Base-by-base conservation (phyloP, 2,888 invertebrate genomes). In the Clunio marinus region DNA sequence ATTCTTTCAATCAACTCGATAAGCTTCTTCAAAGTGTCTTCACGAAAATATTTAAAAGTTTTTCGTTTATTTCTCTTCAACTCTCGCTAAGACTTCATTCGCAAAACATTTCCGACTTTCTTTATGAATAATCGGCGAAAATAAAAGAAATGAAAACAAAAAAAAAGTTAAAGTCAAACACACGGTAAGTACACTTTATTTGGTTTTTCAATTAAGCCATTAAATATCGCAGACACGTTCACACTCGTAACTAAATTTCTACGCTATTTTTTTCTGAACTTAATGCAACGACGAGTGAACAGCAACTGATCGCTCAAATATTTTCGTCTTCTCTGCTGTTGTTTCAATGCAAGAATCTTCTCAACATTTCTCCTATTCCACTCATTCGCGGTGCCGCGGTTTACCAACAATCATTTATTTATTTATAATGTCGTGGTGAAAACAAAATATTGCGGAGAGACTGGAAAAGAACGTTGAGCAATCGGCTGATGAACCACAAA, bases 261-360 rank as follows among this genome's bases (percentile, higher is more conserved):
- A n/a, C n/a, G n/a, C n/a, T n/a, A n/a, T 15, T 8, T 63, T 45
- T 13, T 63, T 63, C 22, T 17, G 20, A 24, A 28, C 51, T 66
- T 51, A 8, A 17, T 66, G 51, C 66, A 65, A 35, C 35, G 35
- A 66, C 55, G 55, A n/a, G n/a, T 15, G 22, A 22, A 55, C 20
- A 22, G 32, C 55, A 55, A 66, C 66, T 66, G 66, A 66, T 46
- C 20, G 45, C 63, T 63, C 63, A 46, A 45, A 7, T 57, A n/a
- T 27, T 57, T 57, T 13, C 24, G 3, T 57, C 25, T 57, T 57
- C 27, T 13, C 15, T 45, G 35, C 35, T 22, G 17, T 22, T 51
- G 5, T 51, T 22, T 17, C 2, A 22, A 10, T 51, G 51, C 51
- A 51, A 51, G 17, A 8, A 51, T 51, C 51, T 57, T 24, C 27